Evolutionary conservation across 2,888 invertebrate species (phyloP).

Genomic region (Metallyticus violacea): DNA sequence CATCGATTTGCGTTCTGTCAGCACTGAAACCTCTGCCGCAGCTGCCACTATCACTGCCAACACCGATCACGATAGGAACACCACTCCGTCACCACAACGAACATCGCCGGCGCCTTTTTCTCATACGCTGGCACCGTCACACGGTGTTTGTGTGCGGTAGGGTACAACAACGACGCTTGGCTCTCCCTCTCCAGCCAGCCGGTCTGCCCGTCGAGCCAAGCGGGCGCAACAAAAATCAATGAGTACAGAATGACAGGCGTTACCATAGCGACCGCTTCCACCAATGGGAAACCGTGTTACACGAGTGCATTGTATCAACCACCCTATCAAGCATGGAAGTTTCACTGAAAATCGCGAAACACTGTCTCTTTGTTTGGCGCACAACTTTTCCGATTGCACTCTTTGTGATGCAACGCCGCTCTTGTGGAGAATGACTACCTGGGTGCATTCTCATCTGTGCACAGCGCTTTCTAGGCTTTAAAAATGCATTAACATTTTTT

Average conservation of each 20-base stretch:
- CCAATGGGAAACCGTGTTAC: slow-evolving; percentile 5
- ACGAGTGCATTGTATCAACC: slow-evolving; percentile 1
- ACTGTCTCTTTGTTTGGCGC: not conserved
- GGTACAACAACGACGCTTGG: not conserved
- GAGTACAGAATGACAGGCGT: slow-evolving; percentile 23
- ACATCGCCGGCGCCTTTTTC: not conserved
- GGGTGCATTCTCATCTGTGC: not conserved
- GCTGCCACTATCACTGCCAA: not conserved
- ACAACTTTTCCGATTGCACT: not conserved
- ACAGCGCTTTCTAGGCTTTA: no score
- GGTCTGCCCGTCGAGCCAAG: not conserved
- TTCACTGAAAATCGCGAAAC: not conserved
- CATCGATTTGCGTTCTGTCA: not conserved
- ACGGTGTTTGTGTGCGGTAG: not conserved
- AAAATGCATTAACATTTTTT: no score
- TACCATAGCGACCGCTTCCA: not conserved
- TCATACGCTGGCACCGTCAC: no score
- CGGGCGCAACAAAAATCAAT: slow-evolving; percentile 21
- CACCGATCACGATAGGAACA: not conserved
- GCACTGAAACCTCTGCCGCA: no score
- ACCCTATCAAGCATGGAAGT: not conserved
- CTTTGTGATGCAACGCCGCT: not conserved
- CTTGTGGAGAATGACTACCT: not conserved
- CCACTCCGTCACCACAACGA: not conserved
- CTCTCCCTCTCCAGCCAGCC: not conserved